Evolutionary conservation across 2,113 vertebrate species (phyloP).

Genomic region (Steatornis caripensis): DNA sequence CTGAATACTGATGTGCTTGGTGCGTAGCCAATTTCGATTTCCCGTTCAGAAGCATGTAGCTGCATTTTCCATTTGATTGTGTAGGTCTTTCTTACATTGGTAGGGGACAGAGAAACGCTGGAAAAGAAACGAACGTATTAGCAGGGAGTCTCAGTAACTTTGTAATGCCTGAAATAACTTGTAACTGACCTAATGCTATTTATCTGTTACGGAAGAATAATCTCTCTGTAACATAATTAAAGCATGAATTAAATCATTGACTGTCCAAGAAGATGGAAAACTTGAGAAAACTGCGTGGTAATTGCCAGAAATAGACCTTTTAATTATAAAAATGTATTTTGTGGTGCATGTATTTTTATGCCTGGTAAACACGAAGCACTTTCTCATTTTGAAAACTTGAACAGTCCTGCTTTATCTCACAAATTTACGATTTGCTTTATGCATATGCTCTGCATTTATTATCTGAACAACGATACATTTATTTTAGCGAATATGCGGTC

Average conservation of each 20-base stretch:
- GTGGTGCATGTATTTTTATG: neutral
- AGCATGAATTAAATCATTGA: slow-evolving; percentile 3
- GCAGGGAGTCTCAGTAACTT: neutral
- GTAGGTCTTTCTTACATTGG: neutral
- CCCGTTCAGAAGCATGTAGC: neutral
- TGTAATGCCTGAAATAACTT: slow-evolving; percentile 14
- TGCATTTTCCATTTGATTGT: neutral
- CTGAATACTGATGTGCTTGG: neutral
- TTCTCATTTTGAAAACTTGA: neutral
- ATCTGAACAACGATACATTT: neutral
- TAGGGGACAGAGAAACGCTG: neutral
- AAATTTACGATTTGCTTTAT: neutral
- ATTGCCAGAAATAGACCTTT: neutral
- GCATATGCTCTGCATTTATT: neutral
- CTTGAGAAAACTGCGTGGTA: neutral
- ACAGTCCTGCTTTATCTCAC: neutral
- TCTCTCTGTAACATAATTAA: slow-evolving; percentile 4
- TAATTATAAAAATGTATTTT: neutral
- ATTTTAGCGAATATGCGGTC: neutral
- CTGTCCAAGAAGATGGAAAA: neutral
- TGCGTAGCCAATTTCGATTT: neutral
- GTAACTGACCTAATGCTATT: neutral
- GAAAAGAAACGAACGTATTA: neutral
- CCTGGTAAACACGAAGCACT: neutral
- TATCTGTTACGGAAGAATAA: slow-evolving; percentile 6